Evolutionary conservation across 1,140 invertebrate genomes (phyloP).

Genomic region (Leptinotarsa defecta): DNA sequence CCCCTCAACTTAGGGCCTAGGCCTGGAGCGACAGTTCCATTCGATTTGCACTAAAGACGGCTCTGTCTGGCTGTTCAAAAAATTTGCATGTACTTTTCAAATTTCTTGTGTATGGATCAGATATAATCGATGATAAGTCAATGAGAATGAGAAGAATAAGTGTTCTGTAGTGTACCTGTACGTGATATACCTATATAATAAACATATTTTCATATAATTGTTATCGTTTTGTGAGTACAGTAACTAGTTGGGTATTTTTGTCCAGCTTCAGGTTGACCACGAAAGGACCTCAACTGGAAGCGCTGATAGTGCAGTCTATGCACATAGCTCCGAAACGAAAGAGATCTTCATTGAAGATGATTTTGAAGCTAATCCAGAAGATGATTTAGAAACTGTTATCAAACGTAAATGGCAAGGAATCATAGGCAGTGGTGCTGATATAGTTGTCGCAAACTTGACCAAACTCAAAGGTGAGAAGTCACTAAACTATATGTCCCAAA

Average conservation of each 20-base stretch:
- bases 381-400: conserved; percentile 63
- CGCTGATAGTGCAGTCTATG: conserved; percentile 60
- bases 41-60: too few species aligned
- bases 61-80: too few species aligned
- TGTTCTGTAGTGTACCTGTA: too few species aligned
- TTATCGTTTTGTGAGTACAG: too few species aligned
- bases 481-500: too few species aligned
- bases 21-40: too few species aligned
- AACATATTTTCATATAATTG: neutral
- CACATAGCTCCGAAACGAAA: conserved; percentile 61
- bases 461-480: conserved; percentile 72
- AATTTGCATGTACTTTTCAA: too few species aligned
- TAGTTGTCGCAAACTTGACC: conserved; percentile 78
- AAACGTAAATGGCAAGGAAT: conserved; percentile 74
- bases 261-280: conserved; percentile 55
- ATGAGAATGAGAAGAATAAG: too few species aligned
- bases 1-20: too few species aligned
- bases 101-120: too few species aligned
- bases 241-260: neutral
- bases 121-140: too few species aligned
- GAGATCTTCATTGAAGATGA: conserved; percentile 64
- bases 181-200: neutral
- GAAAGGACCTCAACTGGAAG: conserved; percentile 70
- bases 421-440: conserved; percentile 71
- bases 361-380: conserved; percentile 58